These are phyloP conservation scores for Dastarcus helophoroides DNA, from an alignment of 2,888 invertebrate species.

Conservation along the genomic window DNA sequence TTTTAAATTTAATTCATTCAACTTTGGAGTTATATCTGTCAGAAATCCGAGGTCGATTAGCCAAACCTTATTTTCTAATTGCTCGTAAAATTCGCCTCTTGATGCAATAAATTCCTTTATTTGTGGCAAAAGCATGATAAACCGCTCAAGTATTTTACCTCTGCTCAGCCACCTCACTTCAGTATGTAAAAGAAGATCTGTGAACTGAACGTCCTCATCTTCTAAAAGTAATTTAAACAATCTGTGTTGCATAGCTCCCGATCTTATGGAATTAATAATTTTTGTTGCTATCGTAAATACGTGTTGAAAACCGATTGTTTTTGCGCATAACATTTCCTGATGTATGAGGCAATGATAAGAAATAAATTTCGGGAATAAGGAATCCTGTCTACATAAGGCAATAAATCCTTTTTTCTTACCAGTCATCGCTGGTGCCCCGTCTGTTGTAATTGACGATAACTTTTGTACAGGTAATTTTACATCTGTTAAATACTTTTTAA, in stretches of 20 bases:
- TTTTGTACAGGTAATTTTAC: constrained; percentile 15
- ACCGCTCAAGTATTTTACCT: not conserved
- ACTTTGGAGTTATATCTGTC: constrained; percentile 6
- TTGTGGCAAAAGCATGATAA: constrained; percentile 3
- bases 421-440: constrained; percentile 20
- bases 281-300: constrained; percentile 9
- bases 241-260: constrained; percentile 11
- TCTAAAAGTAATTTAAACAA: not conserved
- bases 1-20: constrained; percentile 8
- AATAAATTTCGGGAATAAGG: no score
- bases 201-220: no score
- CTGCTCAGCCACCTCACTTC: constrained; percentile 8
- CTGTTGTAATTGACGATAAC: constrained; percentile 17
- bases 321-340: constrained; percentile 14
- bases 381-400: no score
- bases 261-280: constrained; percentile 10
- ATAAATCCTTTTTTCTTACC: no score
- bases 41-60: constrained; percentile 7
- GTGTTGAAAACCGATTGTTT: constrained; percentile 10
- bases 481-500: constrained; percentile 14
- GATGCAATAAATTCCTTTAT: constrained; percentile 7
- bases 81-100: constrained; percentile 4
- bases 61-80: constrained; percentile 8
- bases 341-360: constrained; percentile 16
- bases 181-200: constrained; percentile 8